Evolutionary conservation across 1,140 invertebrate species (phyloP).

Genomic region (Cydia fagiglandana): DNA sequence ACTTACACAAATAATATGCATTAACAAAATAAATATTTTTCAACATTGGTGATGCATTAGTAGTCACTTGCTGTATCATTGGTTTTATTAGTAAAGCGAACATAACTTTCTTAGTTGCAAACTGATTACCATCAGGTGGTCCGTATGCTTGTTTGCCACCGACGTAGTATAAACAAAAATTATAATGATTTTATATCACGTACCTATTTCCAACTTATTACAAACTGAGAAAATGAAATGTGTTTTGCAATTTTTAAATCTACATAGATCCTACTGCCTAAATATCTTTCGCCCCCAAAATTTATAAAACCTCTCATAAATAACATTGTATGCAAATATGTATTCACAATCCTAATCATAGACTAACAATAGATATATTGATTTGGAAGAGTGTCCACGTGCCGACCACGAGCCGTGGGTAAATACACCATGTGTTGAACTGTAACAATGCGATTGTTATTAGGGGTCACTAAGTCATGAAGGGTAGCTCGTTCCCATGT

Average conservation of each 20-base stretch:
- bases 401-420: constrained; percentile 55
- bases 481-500: constrained; percentile 25
- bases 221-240: no score
- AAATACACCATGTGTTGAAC: constrained; percentile 59
- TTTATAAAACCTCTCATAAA: not conserved
- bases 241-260: not conserved
- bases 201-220: no score
- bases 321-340: constrained; percentile 19
- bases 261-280: not conserved
- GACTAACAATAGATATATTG: constrained; percentile 26
- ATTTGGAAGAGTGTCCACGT: constrained; percentile 52
- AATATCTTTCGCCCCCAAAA: not conserved
- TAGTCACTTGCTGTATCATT: not conserved
- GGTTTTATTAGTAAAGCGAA: not conserved
- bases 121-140: no score
- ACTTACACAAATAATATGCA: not conserved
- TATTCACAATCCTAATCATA: constrained; percentile 19
- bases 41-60: not conserved
- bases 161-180: no score
- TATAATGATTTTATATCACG: no score
- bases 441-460: constrained; percentile 63
- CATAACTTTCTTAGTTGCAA: no score
- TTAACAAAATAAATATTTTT: not conserved
- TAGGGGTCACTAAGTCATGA: constrained; percentile 64
- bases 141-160: no score